A percentile compares a stretch with the other conserved stretches of the same genome.
Conservation (phyloP, 2,888 invertebrate genomes). For the Heliconius charithonia region DNA sequence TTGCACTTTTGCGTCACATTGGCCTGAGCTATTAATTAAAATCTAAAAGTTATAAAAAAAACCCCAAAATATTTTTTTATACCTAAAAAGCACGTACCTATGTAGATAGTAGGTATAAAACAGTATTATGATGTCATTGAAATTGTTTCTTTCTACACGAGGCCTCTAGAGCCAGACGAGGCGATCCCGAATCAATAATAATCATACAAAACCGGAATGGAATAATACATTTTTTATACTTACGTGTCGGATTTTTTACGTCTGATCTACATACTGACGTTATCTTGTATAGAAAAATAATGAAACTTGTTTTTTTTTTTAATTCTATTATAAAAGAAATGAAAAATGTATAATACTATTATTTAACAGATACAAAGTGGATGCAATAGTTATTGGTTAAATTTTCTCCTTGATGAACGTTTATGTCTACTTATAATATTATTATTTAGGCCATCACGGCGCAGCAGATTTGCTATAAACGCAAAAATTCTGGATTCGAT, state of each 20-base stretch:
- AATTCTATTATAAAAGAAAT: background rate
- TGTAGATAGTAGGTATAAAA: background rate
- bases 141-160: slow-evolving; percentile 38
- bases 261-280: slow-evolving; percentile 27
- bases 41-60: background rate
- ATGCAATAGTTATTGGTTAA: too few species aligned
- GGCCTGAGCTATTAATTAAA: background rate
- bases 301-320: background rate
- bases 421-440: too few species aligned
- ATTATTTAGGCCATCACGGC: too few species aligned
- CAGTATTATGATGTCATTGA: slow-evolving; percentile 44
- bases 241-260: slow-evolving; percentile 29
- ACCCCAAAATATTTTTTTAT: slow-evolving; percentile 12
- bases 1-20: too few species aligned
- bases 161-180: slow-evolving; percentile 38
- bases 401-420: too few species aligned
- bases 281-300: background rate
- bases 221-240: slow-evolving; percentile 36
- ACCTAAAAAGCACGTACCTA: background rate
- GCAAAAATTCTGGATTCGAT: too few species aligned
- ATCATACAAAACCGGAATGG: slow-evolving; percentile 43
- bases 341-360: background rate
- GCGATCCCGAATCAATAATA: slow-evolving; percentile 43
- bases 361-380: too few species aligned
- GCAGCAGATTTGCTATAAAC: too few species aligned